Evolutionary conservation across 2,797 vertebrate species (phyloP).

Genomic region (Rhyacichthys aspro): DNA sequence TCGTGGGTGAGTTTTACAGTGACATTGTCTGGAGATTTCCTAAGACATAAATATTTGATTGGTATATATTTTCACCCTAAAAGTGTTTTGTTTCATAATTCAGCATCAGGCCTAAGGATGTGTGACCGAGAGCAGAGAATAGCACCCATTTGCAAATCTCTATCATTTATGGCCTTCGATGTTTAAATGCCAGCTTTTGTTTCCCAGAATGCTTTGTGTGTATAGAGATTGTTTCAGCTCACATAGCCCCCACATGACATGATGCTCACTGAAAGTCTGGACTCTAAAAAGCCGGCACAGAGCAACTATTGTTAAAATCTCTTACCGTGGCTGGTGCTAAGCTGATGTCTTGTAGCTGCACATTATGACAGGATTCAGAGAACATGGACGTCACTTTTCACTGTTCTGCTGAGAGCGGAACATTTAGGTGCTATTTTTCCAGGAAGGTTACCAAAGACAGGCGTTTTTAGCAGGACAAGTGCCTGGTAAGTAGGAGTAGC

Average conservation of each 20-base stretch:
- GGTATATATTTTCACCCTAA: slow-evolving; percentile 65
- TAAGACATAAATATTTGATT: slow-evolving; percentile 74
- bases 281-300: slow-evolving; percentile 31
- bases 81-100: slow-evolving; percentile 66
- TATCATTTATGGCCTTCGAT: slow-evolving; percentile 70
- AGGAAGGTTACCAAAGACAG: slow-evolving; percentile 11
- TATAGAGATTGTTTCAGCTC: slow-evolving; percentile 16
- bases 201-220: slow-evolving; percentile 37
- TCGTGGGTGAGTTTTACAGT: slow-evolving; percentile 39
- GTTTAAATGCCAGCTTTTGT: slow-evolving; percentile 55
- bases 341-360: slow-evolving; percentile 16
- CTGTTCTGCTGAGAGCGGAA: not conserved
- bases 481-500: not conserved
- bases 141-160: slow-evolving; percentile 73
- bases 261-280: slow-evolving; percentile 31
- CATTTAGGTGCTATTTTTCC: slow-evolving; percentile 29
- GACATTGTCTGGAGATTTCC: slow-evolving; percentile 65
- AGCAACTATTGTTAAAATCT: slow-evolving; percentile 35
- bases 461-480: slow-evolving; percentile 6
- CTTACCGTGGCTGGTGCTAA: slow-evolving; percentile 13
- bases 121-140: slow-evolving; percentile 40
- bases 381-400: slow-evolving; percentile 4
- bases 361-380: not conserved
- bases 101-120: slow-evolving; percentile 52
- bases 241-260: slow-evolving; percentile 38